Evolutionary conservation across 2,113 vertebrate genomes (phyloP), one percentile per base, ranked within the genome.

Genomic region (Leptosomus discolor): DNA sequence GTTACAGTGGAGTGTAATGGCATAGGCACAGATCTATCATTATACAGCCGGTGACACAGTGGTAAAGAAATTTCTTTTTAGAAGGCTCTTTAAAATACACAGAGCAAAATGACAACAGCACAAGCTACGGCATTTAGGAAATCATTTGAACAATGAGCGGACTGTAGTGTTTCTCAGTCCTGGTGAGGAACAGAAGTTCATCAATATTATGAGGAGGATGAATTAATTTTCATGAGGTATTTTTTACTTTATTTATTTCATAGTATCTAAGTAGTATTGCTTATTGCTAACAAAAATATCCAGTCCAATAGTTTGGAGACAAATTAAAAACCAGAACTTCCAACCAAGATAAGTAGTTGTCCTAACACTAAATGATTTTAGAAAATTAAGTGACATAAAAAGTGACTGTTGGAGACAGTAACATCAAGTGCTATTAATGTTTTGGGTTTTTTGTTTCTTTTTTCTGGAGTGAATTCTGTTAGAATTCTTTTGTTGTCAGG

Each of bases 211-310:
- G 11, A 70, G 8, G 10, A 23, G 3, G 5, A 11, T 76, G 6
- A 75, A 56, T 12, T 43, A 56, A 64, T 30, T 32, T 2, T 36
- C 3, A 0, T 9, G 12, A 39, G 8, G 3, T 3, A 1, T 11
- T 48, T 57, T 13, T 54, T 57, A 27, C 21, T 85, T 88, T 8
- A 22, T 68, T 39, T 74, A 57, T 81, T 91, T 87, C 3, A 10
- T 45, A 36, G 3, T 37, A 58, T 77, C 16, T 74, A 69, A 70
- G 21, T 54, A 70, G 29, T 8, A 32, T 18, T 61, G 11, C 12
- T 79, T 65, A n/a, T 18, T 69, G 32, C 24, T 65, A 83, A 53
- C 15, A 39, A 70, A 51, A 63, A 26, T 77, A 41, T 58, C 26
- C 30, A 34, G 30, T 77, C 11, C 20, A 63, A 9, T 22, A 50